Evolutionary conservation across 2,888 invertebrate genomes (phyloP).

Genomic region (Caradrina clavipalpis): DNA sequence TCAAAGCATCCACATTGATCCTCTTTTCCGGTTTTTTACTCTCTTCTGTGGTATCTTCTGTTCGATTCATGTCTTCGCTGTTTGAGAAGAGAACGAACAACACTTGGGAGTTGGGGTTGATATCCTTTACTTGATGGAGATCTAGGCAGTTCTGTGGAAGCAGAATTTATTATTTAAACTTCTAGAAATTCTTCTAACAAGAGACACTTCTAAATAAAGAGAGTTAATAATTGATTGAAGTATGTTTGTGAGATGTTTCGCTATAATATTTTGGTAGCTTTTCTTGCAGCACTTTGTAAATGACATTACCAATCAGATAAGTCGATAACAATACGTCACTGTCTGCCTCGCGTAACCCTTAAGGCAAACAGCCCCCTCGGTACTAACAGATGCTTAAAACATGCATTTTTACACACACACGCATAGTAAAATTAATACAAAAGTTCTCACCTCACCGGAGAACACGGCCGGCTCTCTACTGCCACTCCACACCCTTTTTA

Average conservation of each 20-base stretch:
- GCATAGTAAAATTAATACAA: background rate
- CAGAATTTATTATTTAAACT: background rate
- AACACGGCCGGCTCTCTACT: conserved; percentile 79
- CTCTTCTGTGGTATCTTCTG: conserved; percentile 37
- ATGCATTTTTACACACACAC: too few relatives aligned
- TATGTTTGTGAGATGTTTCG: too few relatives aligned
- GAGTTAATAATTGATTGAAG: too few relatives aligned
- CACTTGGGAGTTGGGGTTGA: conserved; percentile 82
- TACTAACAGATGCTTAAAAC: too few relatives aligned
- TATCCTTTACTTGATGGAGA: conserved; percentile 84
- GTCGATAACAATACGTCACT: too few relatives aligned
- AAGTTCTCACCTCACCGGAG: conserved; percentile 77
- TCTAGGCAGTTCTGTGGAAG: conserved; percentile 86
- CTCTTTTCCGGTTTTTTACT: conserved; percentile 65
- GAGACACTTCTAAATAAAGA: too few relatives aligned
- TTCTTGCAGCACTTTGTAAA: too few relatives aligned
- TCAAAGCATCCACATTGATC: conserved; percentile 61
- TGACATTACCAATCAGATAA: too few relatives aligned
- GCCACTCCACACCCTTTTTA: conserved; percentile 64
- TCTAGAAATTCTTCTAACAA: background rate
- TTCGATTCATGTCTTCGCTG: conserved; percentile 68
- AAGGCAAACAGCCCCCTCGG: too few relatives aligned
- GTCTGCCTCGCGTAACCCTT: too few relatives aligned
- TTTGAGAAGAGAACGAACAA: conserved; percentile 84
- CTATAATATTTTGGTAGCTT: too few relatives aligned